Evolutionary conservation across 2,888 invertebrate species (phyloP).

Genomic region (Mimachlamys varia): DNA sequence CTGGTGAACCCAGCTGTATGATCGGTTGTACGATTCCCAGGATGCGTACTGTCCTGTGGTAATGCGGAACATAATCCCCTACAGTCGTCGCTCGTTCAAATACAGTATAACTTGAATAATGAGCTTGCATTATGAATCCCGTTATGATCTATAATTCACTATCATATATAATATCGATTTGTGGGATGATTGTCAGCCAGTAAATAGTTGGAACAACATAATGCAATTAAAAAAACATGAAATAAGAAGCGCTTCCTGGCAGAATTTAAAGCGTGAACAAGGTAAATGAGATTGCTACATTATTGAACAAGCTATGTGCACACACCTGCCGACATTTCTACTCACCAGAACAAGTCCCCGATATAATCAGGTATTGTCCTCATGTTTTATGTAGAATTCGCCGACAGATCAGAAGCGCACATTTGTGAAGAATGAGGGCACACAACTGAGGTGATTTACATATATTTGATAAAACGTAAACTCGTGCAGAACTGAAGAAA

Average conservation of each 20-base stretch:
- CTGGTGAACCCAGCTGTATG: too few relatives aligned
- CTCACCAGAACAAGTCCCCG: background rate
- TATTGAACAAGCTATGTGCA: background rate
- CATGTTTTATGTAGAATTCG: background rate
- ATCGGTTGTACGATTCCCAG: too few relatives aligned
- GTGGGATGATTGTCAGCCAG: background rate
- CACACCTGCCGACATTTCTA: background rate
- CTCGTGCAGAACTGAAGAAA: too few relatives aligned
- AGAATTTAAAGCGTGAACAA: background rate
- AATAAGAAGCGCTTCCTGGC: background rate
- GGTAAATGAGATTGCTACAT: background rate
- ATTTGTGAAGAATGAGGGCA: background rate
- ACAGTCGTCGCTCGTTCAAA: background rate
- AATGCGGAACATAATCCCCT: background rate
- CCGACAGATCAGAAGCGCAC: background rate
- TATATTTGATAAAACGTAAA: background rate
- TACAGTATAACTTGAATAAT: background rate
- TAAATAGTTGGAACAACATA: background rate
- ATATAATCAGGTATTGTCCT: background rate
- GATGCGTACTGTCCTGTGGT: background rate
- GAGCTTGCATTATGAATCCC: background rate
- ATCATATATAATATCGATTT: too few relatives aligned
- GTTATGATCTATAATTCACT: background rate
- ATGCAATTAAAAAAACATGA: background rate
- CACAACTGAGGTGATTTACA: background rate